These are phyloP conservation scores for Notarius quadriscutis DNA, from an alignment of 2,113 vertebrate genomes.

Conservation along the genomic window DNA sequence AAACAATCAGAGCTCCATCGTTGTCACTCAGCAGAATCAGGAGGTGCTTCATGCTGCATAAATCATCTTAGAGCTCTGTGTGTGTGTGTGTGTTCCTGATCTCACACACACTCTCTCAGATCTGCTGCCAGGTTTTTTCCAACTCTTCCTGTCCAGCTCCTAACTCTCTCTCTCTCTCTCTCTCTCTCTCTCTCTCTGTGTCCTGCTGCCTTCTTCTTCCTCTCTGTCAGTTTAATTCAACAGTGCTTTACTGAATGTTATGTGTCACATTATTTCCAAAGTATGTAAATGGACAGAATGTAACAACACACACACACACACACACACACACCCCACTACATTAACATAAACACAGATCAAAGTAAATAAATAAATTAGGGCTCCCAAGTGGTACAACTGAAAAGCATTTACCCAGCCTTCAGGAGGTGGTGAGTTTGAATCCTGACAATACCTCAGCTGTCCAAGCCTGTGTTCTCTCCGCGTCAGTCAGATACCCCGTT, in stretches of 20 bases:
- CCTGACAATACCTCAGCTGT: no score
- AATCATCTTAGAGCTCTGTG: background rate
- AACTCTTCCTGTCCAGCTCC: background rate
- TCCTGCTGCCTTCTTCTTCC: background rate
- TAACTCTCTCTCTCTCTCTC: background rate
- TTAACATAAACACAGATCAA: background rate
- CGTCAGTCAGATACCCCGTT: no score
- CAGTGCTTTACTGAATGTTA: background rate
- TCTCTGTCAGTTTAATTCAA: background rate
- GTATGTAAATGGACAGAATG: background rate
- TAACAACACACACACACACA: background rate
- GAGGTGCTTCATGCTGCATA: background rate
- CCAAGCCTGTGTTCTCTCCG: no score
- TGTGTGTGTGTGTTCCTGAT: background rate
- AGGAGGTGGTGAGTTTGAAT: no score
- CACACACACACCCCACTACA: background rate
- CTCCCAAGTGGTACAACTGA: background rate
- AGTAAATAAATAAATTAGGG: background rate
- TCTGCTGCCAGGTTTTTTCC: slow-evolving; percentile 22
- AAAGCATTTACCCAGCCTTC: background rate
- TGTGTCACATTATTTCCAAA: background rate
- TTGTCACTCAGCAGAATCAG: background rate
- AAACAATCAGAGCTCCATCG: background rate
- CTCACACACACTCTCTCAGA: slow-evolving; percentile 4
- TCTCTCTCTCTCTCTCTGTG: background rate